A percentile compares a stretch with the other conserved stretches of the same genome.
Evolutionary conservation across 2,113 vertebrate genomes (phyloP).

Genomic region (Guaruba guarouba): DNA sequence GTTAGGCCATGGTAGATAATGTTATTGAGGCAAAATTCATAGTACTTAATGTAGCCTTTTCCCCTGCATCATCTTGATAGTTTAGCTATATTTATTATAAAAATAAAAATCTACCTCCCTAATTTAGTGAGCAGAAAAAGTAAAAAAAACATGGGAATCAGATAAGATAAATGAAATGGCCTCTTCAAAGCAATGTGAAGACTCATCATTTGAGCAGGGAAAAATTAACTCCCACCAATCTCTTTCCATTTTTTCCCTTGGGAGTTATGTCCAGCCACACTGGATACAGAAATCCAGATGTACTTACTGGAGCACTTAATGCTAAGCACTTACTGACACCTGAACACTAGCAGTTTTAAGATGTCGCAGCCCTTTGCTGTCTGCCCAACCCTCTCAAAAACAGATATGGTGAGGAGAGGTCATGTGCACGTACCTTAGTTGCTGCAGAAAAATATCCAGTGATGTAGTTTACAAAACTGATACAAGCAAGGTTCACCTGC

Average conservation of each 20-base stretch:
- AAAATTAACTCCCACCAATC: neutral
- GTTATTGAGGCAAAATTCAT: neutral
- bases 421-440: neutral
- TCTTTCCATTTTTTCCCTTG: neutral
- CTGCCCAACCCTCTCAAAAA: neutral
- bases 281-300: neutral
- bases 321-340: neutral
- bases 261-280: neutral
- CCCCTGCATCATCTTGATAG: neutral
- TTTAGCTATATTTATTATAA: neutral
- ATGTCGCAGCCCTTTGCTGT: neutral
- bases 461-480: neutral
- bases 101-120: neutral
- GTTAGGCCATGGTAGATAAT: neutral
- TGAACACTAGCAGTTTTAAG: neutral
- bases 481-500: neutral
- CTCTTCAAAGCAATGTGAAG: neutral
- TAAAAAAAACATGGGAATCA: neutral
- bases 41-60: neutral
- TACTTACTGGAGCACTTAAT: neutral
- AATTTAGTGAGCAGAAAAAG: neutral
- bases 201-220: neutral
- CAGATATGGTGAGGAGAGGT: neutral
- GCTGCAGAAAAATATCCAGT: neutral
- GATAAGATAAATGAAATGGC: neutral